These are phyloP conservation scores for Hydrophis major DNA, from an alignment of 2,797 vertebrate genomes.

Conservation along the genomic window DNA sequence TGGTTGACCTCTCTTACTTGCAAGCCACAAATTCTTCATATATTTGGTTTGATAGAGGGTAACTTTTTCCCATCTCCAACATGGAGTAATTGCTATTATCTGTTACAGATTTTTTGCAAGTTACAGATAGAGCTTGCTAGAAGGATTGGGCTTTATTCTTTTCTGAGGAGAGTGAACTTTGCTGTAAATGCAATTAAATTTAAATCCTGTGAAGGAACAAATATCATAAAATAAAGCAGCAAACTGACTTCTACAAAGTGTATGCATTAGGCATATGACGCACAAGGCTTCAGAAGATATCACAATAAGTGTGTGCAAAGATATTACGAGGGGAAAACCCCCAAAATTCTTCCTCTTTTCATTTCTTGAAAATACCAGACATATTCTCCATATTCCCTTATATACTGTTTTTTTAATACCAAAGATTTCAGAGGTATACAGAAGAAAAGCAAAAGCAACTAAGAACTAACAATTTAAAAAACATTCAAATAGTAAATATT, in stretches of 20 bases:
- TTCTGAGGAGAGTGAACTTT: constrained; percentile 16
- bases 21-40: neutral
- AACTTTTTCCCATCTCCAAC: neutral
- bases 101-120: neutral
- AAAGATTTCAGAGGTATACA: neutral
- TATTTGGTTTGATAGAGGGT: neutral
- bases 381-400: neutral
- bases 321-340: neutral
- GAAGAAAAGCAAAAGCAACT: neutral
- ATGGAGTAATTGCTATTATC: neutral
- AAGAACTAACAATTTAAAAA: neutral
- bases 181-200: constrained; percentile 22
- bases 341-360: neutral
- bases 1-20: constrained; percentile 1
- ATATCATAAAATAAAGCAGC: neutral
- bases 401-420: neutral
- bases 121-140: constrained; percentile 2
- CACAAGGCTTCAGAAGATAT: neutral
- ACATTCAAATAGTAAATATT: neutral
- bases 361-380: neutral
- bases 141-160: neutral
- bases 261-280: neutral
- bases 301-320: neutral
- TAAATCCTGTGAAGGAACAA: neutral
- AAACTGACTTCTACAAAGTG: neutral